These are phyloP conservation scores for Typhlichthys eigenmanni DNA, from an alignment of 2,797 vertebrate genomes.

Conservation along the genomic window DNA sequence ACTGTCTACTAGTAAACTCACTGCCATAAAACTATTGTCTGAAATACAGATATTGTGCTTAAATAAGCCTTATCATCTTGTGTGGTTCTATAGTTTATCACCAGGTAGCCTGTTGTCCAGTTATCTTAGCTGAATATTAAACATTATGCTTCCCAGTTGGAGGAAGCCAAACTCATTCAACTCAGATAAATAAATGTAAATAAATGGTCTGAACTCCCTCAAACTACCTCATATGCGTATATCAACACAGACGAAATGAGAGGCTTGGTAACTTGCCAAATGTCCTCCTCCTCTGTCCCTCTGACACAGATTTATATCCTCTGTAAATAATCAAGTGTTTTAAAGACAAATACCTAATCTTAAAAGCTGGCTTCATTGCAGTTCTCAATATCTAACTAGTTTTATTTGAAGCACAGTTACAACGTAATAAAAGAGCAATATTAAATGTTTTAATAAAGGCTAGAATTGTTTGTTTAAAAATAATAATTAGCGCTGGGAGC, in stretches of 20 bases:
- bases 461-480: too few relatives aligned
- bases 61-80: too few relatives aligned
- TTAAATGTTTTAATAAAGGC: too few relatives aligned
- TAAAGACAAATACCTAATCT: background rate
- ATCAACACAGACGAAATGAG: background rate
- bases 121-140: background rate
- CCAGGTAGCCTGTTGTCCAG: background rate
- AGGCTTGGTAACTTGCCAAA: background rate
- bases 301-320: background rate
- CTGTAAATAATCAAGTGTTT: background rate
- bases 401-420: too few relatives aligned
- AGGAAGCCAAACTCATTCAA: constrained; percentile 11
- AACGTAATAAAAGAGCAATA: too few relatives aligned
- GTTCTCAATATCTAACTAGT: background rate
- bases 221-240: background rate
- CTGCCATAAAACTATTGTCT: too few relatives aligned
- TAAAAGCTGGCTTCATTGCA: background rate
- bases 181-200: background rate
- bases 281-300: too few relatives aligned
- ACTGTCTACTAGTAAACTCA: too few relatives aligned
- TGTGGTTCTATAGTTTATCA: background rate
- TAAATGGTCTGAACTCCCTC: background rate
- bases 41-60: too few relatives aligned
- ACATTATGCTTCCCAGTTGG: background rate
- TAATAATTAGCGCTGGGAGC: too few relatives aligned